phyloP scores from a whole-genome alignment of 2,113 vertebrate genomes.

The Eptesicus fuscus region DNA sequence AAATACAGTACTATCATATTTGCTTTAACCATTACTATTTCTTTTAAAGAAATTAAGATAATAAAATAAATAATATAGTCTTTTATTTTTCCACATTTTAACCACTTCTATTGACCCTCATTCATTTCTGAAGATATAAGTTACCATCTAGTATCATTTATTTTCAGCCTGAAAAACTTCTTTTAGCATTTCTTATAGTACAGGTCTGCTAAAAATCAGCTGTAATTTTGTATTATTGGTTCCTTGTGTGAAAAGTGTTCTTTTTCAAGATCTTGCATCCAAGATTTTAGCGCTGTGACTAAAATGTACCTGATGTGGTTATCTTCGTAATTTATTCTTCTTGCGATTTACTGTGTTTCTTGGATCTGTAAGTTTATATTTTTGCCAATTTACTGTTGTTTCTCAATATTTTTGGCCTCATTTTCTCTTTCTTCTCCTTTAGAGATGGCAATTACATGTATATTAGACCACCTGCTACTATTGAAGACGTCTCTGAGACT shows the following conservation, averaged over 20 bases:
- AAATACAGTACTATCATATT: not conserved
- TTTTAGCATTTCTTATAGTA: not conserved
- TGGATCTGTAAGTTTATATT: not conserved
- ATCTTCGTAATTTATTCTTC: not conserved
- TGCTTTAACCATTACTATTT: not conserved
- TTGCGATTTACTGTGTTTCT: not conserved
- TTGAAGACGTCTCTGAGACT: not conserved
- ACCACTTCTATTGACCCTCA: not conserved
- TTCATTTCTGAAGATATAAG: not conserved
- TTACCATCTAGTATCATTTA: not conserved
- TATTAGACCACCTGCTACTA: not conserved
- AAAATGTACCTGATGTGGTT: not conserved
- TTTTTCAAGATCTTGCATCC: not conserved
- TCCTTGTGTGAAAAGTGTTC: not conserved
- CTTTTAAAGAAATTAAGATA: not conserved
- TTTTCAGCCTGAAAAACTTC: not conserved
- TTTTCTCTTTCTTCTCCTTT: not conserved
- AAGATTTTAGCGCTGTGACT: not conserved
- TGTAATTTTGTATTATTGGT: not conserved
- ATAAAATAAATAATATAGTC: not conserved
- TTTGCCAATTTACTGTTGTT: not conserved
- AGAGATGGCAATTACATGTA: not conserved
- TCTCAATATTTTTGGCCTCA: not conserved
- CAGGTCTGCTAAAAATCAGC: not conserved
- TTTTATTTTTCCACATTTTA: not conserved